A percentile compares a stretch with the other conserved stretches of the same genome.
Conservation (phyloP, 2,888 invertebrate species). For the Agelastica alni region DNA sequence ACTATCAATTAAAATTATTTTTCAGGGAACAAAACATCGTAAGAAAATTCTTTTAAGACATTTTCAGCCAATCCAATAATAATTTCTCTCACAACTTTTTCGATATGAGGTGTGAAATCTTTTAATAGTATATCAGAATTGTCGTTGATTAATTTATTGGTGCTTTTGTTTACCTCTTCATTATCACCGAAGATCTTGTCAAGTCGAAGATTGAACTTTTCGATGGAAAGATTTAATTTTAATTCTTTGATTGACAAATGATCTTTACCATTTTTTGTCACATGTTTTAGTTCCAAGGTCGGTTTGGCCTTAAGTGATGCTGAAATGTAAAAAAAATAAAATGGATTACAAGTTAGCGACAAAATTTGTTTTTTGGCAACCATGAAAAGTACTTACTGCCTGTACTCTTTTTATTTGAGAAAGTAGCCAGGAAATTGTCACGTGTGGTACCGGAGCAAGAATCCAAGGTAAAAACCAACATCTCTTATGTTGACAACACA, state of each 20-base stretch:
- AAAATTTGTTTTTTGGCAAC: too few relatives aligned
- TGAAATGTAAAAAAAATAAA: too few relatives aligned
- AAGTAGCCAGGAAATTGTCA: too few relatives aligned
- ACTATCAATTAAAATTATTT: too few relatives aligned
- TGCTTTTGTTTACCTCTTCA: neutral
- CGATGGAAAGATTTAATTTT: neutral
- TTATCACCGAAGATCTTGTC: conserved; percentile 5
- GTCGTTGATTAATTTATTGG: neutral
- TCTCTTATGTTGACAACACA: too few relatives aligned
- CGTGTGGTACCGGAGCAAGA: too few relatives aligned
- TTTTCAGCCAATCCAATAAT: neutral
- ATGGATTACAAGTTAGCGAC: too few relatives aligned
- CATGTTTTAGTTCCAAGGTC: neutral
- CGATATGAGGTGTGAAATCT: neutral
- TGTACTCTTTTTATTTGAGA: too few relatives aligned
- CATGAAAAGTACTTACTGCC: too few relatives aligned
- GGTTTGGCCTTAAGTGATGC: too few relatives aligned
- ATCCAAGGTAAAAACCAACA: too few relatives aligned
- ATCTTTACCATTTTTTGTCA: neutral
- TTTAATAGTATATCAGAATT: neutral
- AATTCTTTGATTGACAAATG: neutral
- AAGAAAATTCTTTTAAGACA: neutral
- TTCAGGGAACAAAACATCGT: neutral
- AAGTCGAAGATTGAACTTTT: neutral
- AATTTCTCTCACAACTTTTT: neutral